Percentiles rank a stretch among this genome's conserved stretches.
These are phyloP conservation scores for Nicator chloris DNA, from an alignment of 2,113 vertebrate genomes.

Conservation along the genomic window DNA sequence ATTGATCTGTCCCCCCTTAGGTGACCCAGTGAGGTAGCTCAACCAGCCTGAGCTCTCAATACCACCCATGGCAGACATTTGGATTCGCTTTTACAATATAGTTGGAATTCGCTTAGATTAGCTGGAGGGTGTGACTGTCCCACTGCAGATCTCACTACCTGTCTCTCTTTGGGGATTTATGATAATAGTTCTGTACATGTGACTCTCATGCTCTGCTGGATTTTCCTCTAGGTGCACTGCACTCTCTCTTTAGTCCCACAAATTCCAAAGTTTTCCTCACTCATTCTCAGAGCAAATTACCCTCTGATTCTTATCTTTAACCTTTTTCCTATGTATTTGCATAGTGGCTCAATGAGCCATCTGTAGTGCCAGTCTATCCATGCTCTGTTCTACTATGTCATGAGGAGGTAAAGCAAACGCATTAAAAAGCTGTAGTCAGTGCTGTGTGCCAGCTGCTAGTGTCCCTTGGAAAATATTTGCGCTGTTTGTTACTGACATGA, in stretches of 20 bases:
- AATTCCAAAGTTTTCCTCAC: neutral
- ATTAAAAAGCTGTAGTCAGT: neutral
- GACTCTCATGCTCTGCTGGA: neutral
- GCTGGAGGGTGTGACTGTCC: neutral
- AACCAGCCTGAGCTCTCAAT: neutral
- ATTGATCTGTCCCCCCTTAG: neutral
- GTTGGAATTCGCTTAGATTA: neutral
- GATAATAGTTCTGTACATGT: neutral
- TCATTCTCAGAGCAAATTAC: neutral
- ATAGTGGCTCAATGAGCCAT: neutral
- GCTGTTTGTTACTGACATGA: slow-evolving; percentile 25
- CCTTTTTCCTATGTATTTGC: neutral
- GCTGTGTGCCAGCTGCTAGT: neutral
- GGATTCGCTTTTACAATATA: neutral
- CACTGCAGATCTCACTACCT: neutral
- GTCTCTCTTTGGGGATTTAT: neutral
- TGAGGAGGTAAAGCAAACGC: neutral
- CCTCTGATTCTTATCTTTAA: neutral
- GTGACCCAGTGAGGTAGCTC: neutral
- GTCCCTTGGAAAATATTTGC: slow-evolving; percentile 45
- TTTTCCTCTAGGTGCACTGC: neutral
- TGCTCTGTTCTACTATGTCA: neutral
- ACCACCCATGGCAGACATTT: neutral
- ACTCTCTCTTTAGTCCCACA: neutral
- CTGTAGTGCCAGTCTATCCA: neutral